phyloP scores from a whole-genome alignment of 2,888 invertebrate genomes.

The Hirudinaria manillensis region DNA sequence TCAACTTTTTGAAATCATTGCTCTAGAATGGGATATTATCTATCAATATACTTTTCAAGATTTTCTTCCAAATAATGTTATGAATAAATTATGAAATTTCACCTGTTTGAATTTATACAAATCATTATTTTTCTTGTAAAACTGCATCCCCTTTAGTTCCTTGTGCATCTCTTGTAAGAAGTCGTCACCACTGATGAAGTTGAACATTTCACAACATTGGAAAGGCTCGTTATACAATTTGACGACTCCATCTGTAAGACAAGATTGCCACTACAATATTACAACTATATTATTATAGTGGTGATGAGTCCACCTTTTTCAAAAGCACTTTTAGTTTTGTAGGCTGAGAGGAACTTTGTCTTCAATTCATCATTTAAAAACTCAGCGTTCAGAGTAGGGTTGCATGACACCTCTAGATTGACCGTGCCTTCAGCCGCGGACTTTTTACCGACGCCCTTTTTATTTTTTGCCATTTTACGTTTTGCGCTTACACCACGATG shows the following conservation, averaged over 20 bases:
- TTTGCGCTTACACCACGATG: background rate
- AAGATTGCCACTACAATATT: background rate
- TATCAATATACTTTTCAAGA: background rate
- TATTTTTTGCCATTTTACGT: background rate
- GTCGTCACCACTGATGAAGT: slow-evolving; percentile 45
- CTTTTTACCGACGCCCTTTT: background rate
- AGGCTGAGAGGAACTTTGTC: background rate
- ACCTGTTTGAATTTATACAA: slow-evolving; percentile 77
- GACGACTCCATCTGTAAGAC: slow-evolving; percentile 31
- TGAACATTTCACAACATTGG: slow-evolving; percentile 45
- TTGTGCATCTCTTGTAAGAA: slow-evolving; percentile 47
- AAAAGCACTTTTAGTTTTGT: background rate
- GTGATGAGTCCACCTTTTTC: background rate
- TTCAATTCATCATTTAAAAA: slow-evolving; percentile 7
- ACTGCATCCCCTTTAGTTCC: slow-evolving; percentile 53
- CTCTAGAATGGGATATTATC: slow-evolving; percentile 10
- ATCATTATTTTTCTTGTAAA: slow-evolving; percentile 75
- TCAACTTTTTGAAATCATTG: slow-evolving; percentile 24
- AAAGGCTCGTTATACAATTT: slow-evolving; percentile 43
- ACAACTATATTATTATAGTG: background rate
- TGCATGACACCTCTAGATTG: background rate
- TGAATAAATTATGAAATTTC: slow-evolving; percentile 15
- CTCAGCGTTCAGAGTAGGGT: background rate
- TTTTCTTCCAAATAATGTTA: background rate
- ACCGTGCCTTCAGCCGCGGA: background rate